phyloP scores from a whole-genome alignment of 37 sponge, comb jelly and placozoan genomes.

The Haliclona indistincta region DNA sequence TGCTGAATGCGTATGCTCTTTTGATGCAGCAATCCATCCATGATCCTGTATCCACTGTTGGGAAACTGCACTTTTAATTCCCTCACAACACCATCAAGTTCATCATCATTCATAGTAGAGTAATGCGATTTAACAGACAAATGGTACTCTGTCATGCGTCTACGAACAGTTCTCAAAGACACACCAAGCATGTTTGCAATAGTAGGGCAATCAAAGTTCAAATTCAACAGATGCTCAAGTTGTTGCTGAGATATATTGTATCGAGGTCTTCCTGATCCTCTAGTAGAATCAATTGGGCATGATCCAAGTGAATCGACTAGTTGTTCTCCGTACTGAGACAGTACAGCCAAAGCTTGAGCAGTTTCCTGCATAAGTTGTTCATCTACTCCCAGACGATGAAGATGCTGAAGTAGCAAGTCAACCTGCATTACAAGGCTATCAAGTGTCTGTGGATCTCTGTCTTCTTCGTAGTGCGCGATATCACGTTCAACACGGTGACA shows the following conservation, averaged over 20 bases:
- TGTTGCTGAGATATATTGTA: too few species aligned
- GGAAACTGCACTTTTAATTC: conserved; percentile 1
- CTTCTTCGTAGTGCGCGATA: not conserved
- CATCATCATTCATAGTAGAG: not conserved
- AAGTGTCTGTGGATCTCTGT: not conserved
- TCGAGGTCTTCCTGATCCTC: not conserved
- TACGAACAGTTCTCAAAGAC: conserved; percentile 5
- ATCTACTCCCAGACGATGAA: not conserved
- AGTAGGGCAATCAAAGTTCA: not conserved
- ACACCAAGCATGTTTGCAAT: conserved; percentile 10
- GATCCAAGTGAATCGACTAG: not conserved
- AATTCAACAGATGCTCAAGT: not conserved
- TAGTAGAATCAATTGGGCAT: not conserved
- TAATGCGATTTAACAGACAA: not conserved
- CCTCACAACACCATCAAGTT: not conserved
- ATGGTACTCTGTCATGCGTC: conserved; percentile 2
- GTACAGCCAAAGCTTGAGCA: not conserved
- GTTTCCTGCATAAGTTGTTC: not conserved
- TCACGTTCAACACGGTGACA: not conserved
- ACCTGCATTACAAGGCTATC: not conserved
- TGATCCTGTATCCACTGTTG: conserved; percentile 9
- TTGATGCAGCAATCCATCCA: not conserved
- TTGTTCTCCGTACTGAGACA: too few species aligned
- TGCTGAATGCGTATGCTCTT: not conserved
- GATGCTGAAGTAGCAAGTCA: not conserved